Conservation (phyloP, 2,888 invertebrate species). For the Drosophila mercatorum region DNA sequence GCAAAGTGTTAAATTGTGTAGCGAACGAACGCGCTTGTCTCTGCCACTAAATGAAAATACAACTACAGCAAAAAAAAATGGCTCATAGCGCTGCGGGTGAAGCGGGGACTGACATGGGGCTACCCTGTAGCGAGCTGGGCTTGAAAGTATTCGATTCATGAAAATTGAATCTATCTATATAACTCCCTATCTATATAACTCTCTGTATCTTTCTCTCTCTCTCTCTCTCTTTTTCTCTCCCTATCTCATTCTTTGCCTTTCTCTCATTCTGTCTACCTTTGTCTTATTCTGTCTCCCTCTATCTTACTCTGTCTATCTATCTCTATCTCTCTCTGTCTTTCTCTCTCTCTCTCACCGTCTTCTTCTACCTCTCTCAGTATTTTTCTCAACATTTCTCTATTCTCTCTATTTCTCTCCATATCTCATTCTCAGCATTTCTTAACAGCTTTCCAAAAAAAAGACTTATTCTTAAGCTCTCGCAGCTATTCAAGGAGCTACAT, state of each 20-base stretch:
- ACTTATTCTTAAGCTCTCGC: not conserved
- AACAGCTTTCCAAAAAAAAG: not conserved
- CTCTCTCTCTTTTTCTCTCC: not conserved
- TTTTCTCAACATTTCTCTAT: not conserved
- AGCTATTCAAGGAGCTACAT: not conserved
- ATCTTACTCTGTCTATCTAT: too few species aligned
- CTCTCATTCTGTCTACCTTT: not conserved
- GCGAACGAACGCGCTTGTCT: conserved; percentile 36
- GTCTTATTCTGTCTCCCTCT: not conserved
- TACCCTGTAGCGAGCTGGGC: not conserved
- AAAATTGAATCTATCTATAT: too few species aligned
- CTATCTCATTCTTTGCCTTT: not conserved
- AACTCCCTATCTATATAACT: too few species aligned
- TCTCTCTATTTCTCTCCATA: not conserved
- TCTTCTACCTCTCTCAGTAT: not conserved
- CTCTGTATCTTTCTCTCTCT: too few species aligned
- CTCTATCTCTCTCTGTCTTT: not conserved
- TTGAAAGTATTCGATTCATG: not conserved
- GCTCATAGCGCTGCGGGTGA: not conserved
- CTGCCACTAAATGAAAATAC: conserved; percentile 12
- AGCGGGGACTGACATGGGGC: not conserved
- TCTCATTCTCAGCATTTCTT: not conserved
- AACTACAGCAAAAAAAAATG: conserved; percentile 6
- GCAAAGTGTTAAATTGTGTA: conserved; percentile 76
- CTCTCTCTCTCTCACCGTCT: not conserved